A percentile compares a stretch with the other conserved stretches of the same genome.
These are phyloP conservation scores for Halocynthia aurantium DNA, from an alignment of 23 tunicate genomes.

Conservation along the genomic window DNA sequence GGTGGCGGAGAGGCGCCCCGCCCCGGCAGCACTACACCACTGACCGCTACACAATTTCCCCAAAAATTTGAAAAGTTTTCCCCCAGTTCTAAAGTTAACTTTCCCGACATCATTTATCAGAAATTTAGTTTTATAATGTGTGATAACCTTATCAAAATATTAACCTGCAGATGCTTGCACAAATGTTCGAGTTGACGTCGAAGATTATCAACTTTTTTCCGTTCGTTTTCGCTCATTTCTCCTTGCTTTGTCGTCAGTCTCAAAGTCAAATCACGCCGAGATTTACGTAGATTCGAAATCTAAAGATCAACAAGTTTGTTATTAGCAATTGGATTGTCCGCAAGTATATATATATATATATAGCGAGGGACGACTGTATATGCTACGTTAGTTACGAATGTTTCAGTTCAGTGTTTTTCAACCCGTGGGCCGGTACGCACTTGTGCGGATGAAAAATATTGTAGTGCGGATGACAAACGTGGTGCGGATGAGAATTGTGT, in stretches of 20 bases:
- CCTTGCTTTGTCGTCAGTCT: constrained; percentile 10
- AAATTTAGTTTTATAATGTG: not conserved
- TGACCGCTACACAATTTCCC: not conserved
- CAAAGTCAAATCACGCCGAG: constrained; percentile 18
- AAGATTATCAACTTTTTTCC: constrained; percentile 48
- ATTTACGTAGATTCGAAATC: constrained; percentile 10
- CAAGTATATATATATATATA: not conserved
- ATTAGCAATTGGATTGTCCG: not conserved
- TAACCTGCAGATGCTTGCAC: constrained; percentile 57
- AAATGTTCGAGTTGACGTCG: constrained; percentile 50
- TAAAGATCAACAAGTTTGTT: not conserved
- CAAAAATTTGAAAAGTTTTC: not conserved
- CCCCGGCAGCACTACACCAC: too few relatives aligned
- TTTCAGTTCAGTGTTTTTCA: too few relatives aligned
- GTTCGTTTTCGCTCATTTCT: constrained; percentile 30
- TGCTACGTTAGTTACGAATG: too few relatives aligned
- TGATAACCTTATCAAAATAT: not conserved
- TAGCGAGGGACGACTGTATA: too few relatives aligned
- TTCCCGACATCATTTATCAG: too few relatives aligned
- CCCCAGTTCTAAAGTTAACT: not conserved
- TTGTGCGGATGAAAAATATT: too few relatives aligned
- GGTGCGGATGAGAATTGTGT: too few relatives aligned
- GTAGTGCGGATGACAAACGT: too few relatives aligned
- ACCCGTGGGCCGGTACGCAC: too few relatives aligned
- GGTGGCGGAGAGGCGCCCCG: too few relatives aligned